Evolutionary conservation across 2,113 vertebrate genomes (phyloP), one percentile per base, ranked within the genome.

Genomic region (Ceyx cyanopectus): DNA sequence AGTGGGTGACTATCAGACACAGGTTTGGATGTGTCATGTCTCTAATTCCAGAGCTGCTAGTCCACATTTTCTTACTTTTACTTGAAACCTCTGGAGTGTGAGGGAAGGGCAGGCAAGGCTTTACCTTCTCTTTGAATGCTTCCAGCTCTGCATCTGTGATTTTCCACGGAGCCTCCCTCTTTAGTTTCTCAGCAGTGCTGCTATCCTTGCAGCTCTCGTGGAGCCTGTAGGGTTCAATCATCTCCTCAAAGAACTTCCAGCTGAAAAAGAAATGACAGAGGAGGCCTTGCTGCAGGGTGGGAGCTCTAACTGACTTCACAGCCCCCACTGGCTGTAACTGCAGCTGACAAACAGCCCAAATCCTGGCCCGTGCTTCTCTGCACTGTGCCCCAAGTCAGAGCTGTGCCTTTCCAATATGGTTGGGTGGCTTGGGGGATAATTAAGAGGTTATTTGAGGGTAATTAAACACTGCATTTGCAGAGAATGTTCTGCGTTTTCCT

Each of bases 151-250:
- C 95, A 75, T 99, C 99, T 37, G 98, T 99, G 97, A 99, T 99
- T 97, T 99, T 99, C 99, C 98, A 99, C 2, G 99, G 98, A 69
- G 97, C 90, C 67, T 98, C 98, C 96, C 97, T 98, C 89, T 98
- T 98, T 97, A 99, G 97, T 97, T 98, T 98, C 85, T 99, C 99
- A 80, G 98, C 98, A 87, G 98, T 98, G 89, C 97, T 94, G 54
- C 95, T 80, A 94, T 99, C 98, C 97, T 98, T 99, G 78, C 98
- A 98, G 76, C 97, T 98, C 97, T 99, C 99, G 22, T 98, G 98
- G 81, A 99, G 98, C 53, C 99, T 97, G 97, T 99, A 99, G 10
- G 99, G 99, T 97, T 99, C 98, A 94, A 99, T 99, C 99, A 99
- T 98, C 96, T 99, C 99, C 93, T 99, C 98, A 96, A 99, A 98